Evolutionary conservation across 2,797 vertebrate genomes (phyloP).

Genomic region (Pantherophis vulpinus): DNA sequence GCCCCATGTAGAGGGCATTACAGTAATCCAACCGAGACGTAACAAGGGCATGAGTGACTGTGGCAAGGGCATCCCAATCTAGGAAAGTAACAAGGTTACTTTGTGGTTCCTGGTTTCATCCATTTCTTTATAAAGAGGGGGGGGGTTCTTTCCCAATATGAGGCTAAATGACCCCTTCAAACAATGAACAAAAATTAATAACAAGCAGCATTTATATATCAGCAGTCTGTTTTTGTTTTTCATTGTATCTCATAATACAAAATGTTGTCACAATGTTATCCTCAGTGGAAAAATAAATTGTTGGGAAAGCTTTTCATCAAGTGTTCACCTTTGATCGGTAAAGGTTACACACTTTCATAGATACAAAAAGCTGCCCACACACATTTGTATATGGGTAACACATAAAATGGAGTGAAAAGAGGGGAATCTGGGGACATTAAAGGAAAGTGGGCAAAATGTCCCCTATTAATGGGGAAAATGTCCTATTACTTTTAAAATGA

Average conservation of each 20-base stretch:
- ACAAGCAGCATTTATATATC: slow-evolving; percentile 30
- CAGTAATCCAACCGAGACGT: no score
- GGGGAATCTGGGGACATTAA: neutral
- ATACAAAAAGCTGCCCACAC: neutral
- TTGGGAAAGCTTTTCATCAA: neutral
- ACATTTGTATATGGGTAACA: neutral
- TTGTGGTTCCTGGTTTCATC: slow-evolving; percentile 47
- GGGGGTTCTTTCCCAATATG: neutral
- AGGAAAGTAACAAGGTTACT: neutral
- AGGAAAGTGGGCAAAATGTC: neutral
- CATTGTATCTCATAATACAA: slow-evolving; percentile 7
- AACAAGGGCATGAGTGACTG: no score
- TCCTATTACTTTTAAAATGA: neutral
- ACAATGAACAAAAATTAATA: slow-evolving; percentile 22
- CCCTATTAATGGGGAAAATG: neutral
- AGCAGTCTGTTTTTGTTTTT: neutral
- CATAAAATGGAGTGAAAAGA: neutral
- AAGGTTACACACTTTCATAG: neutral
- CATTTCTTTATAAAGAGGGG: slow-evolving; percentile 46
- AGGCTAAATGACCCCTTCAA: slow-evolving; percentile 47
- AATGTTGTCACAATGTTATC: neutral
- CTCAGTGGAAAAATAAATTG: neutral
- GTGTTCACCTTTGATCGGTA: neutral
- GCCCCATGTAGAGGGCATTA: no score
- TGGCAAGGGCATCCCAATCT: no score